These are phyloP conservation scores for Fragum whitleyi DNA, from an alignment of 2,888 invertebrate species.

Conservation along the genomic window DNA sequence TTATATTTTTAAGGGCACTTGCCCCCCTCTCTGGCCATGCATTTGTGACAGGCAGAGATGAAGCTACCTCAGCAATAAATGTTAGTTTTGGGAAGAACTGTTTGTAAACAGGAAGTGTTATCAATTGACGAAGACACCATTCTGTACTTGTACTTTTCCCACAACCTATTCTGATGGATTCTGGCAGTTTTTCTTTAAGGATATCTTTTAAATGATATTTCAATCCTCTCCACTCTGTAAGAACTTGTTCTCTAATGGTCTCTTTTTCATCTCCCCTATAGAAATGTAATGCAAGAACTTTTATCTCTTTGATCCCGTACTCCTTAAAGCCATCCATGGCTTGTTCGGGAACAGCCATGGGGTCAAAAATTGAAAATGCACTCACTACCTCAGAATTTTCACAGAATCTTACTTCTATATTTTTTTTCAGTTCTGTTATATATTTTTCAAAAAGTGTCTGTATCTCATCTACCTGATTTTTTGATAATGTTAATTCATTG, in stretches of 20 bases:
- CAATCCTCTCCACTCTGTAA: conserved; percentile 40
- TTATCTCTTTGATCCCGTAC: conserved; percentile 25
- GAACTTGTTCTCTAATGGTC: conserved; percentile 2
- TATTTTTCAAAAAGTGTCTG: conserved; percentile 32
- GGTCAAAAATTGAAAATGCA: conserved; percentile 46
- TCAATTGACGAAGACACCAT: conserved; percentile 36
- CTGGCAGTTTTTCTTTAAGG: conserved; percentile 30
- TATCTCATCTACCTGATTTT: conserved; percentile 24
- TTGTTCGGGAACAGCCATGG: conserved; percentile 29
- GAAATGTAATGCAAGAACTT: conserved; percentile 38
- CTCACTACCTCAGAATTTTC: conserved; percentile 27
- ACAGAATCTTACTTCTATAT: conserved; percentile 35
- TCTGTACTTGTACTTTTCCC: conserved; percentile 18
- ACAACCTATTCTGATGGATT: background rate
- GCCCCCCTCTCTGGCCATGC: conserved; percentile 66
- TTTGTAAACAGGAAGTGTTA: conserved; percentile 3
- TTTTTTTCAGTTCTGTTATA: conserved; percentile 38
- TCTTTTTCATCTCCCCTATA: conserved; percentile 6
- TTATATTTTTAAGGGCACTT: conserved; percentile 57
- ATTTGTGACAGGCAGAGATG: conserved; percentile 58
- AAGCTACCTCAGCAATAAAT: conserved; percentile 50
- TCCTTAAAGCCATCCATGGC: conserved; percentile 14
- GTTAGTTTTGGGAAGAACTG: conserved; percentile 30
- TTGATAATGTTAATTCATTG: conserved; percentile 27
- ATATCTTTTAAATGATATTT: conserved; percentile 47